A percentile compares a stretch with the other conserved stretches of the same genome.
phyloP scores from a whole-genome alignment of 1,140 invertebrate species.

The Lutraria rhynchaena region DNA sequence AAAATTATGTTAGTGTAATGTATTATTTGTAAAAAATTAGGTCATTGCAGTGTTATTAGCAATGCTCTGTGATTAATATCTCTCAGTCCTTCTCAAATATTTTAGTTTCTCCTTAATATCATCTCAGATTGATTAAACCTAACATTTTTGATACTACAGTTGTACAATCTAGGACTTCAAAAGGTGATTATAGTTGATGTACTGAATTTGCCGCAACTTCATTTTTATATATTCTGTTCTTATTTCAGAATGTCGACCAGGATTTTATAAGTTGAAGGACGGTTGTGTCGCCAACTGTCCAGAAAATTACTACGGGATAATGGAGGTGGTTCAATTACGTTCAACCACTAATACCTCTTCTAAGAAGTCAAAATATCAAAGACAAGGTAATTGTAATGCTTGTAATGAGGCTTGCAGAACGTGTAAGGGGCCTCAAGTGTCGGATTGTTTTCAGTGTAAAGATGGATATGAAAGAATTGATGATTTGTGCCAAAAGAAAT shows the following conservation, averaged over 20 bases:
- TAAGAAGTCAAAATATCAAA: slow-evolving; percentile 60
- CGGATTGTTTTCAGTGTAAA: slow-evolving; percentile 76
- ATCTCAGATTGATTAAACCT: too few species aligned
- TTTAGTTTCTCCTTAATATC: too few species aligned
- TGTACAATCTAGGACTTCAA: too few species aligned
- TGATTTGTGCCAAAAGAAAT: slow-evolving; percentile 70
- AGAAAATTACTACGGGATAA: slow-evolving; percentile 75
- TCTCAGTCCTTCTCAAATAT: too few species aligned
- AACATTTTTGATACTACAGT: too few species aligned
- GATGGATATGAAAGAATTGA: slow-evolving; percentile 69
- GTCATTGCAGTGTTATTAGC: too few species aligned
- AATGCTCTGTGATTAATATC: too few species aligned
- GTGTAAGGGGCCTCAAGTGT: slow-evolving; percentile 70
- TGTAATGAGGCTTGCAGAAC: slow-evolving; percentile 76
- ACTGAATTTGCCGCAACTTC: too few species aligned
- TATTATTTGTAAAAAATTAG: too few species aligned
- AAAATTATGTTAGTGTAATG: too few species aligned
- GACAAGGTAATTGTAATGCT: slow-evolving; percentile 70
- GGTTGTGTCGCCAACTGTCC: slow-evolving; percentile 77
- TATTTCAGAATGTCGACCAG: slow-evolving; percentile 76
- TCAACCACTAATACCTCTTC: slow-evolving; percentile 57
- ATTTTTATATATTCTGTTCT: not conserved
- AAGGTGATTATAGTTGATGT: too few species aligned
- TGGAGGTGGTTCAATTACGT: slow-evolving; percentile 69
- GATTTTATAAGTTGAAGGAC: slow-evolving; percentile 75